phyloP scores from a whole-genome alignment of 2,113 vertebrate species.

The Elephantulus edwardii region DNA sequence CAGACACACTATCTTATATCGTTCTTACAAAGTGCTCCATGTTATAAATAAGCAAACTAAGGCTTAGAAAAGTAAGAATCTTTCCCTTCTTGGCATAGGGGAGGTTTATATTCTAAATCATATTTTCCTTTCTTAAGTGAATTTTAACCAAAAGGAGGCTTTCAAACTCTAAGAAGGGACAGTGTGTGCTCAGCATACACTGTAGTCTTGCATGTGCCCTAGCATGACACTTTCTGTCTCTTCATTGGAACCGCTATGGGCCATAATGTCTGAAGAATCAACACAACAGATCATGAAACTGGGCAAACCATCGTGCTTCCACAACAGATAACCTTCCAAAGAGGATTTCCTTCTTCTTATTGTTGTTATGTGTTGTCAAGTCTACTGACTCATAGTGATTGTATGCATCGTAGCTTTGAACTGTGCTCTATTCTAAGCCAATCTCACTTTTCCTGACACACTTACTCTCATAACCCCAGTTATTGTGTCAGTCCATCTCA shows the following conservation, averaged over 20 bases:
- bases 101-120: background rate
- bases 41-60: slow-evolving; percentile 15
- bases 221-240: background rate
- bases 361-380: no score
- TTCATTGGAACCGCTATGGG: background rate
- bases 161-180: background rate
- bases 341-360: no score
- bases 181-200: background rate
- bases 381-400: no score
- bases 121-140: background rate
- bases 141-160: background rate
- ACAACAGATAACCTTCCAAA: slow-evolving; percentile 5
- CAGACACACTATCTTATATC: background rate
- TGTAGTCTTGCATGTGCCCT: background rate
- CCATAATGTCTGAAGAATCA: background rate
- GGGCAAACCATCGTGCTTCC: background rate
- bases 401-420: no score
- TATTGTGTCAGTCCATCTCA: no score
- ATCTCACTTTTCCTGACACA: no score
- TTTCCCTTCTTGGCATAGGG: background rate
- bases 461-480: no score
- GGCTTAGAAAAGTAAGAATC: background rate
- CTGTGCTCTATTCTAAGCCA: no score
- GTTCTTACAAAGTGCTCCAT: background rate
- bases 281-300: background rate